Base-by-base conservation (phyloP, 2,113 vertebrate genomes). In the Tetrao urogallus region DNA sequence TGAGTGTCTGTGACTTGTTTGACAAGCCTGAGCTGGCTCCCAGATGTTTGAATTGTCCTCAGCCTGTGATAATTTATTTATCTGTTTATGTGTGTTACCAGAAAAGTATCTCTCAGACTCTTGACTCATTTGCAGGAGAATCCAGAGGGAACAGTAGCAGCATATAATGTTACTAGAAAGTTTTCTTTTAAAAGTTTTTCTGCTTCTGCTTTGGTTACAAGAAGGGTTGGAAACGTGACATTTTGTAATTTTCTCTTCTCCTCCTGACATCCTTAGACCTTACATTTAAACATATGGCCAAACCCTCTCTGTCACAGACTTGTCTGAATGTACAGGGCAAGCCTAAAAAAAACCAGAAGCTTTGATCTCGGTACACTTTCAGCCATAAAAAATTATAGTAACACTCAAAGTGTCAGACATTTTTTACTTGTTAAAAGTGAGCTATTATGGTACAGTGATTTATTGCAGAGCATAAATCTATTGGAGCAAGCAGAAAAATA, bases 41-140 rank as follows among this genome's bases (percentile, higher is more conserved):
- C 98, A 98, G 97, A 98, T 98, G 98, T 97, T 97, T 93, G 95
- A 96, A 94, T 97, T 96, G 96, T 97, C 96, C 95, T 97, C 94
- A 92, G 97, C 92, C 95, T 72, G 67, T 96, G 96, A 94, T 97
- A 98, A 98, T 98, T 98, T 98, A 98, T 98, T 98, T 98, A 97
- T 98, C 97, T 98, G 97, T 98, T 97, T 98, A 93, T 97, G 96
- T 94, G 91, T 97, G 95, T 97, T 97, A 97, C 97, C 94, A 97
- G 96, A 91, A 97, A 97, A 97, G 96, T 97, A 97, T 98, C 96
- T 97, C 94, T 97, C 97, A 95, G 94, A 95, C 96, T 95, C 96
- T 97, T 97, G 97, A 97, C 96, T 97, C 93, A 85, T 98, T 98
- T 97, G 93, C 94, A 82, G 78, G 95, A 65, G 82, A 94, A 93